Conservation (phyloP, 2,113 vertebrate species). For the Rissa tridactyla region DNA sequence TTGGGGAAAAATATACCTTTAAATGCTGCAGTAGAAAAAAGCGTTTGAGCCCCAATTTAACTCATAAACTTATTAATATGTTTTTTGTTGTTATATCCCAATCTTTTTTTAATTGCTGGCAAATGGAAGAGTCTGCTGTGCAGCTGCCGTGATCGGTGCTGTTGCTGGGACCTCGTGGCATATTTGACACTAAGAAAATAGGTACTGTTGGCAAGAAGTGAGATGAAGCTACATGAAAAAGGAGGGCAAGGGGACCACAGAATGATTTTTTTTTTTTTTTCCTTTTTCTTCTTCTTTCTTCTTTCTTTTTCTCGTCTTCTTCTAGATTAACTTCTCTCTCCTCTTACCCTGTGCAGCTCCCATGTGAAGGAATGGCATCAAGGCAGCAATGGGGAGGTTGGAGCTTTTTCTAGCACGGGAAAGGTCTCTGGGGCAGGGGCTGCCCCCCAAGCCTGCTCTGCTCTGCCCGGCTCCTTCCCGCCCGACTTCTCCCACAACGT, state of each 20-base stretch:
- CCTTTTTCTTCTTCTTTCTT: background rate
- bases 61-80: background rate
- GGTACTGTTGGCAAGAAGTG: background rate
- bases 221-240: background rate
- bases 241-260: accelerated
- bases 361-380: accelerated
- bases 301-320: too few relatives aligned
- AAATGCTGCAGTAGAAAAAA: background rate
- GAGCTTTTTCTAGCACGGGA: too few relatives aligned
- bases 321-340: background rate
- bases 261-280: background rate
- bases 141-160: background rate
- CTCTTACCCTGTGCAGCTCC: background rate
- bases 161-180: accelerated
- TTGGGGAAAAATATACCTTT: background rate
- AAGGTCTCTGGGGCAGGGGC: background rate
- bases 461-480: background rate
- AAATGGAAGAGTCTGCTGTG: background rate
- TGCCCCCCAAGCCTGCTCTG: background rate
- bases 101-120: background rate
- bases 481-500: accelerated
- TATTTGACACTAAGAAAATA: accelerated
- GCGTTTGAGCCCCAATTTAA: background rate
- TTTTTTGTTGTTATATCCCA: background rate
- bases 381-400: background rate